A percentile compares a stretch with the other conserved stretches of the same genome.
These are phyloP conservation scores for Scytalopus superciliaris DNA, from an alignment of 2,113 vertebrate genomes.

Conservation along the genomic window DNA sequence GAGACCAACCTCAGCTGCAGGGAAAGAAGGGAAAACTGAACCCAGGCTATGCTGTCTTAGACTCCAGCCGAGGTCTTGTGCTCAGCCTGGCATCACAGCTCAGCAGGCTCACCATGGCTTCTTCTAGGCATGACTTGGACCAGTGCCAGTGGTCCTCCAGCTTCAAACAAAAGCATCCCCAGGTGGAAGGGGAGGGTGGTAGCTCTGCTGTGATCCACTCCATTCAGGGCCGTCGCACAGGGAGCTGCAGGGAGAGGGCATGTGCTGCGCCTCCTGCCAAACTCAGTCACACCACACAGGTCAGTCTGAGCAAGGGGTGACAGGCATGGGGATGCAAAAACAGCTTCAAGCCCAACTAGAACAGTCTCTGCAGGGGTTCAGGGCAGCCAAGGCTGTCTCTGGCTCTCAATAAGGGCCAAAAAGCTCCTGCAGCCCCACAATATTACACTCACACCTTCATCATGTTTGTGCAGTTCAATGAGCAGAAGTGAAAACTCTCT, in stretches of 20 bases:
- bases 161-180: not conserved
- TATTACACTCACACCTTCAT: not conserved
- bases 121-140: not conserved
- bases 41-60: not conserved
- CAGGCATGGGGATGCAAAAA: rapidly evolving
- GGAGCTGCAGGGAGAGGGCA: not conserved
- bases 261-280: not conserved
- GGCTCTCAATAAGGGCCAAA: not conserved
- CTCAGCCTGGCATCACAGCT: not conserved
- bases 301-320: not conserved
- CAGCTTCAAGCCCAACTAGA: not conserved
- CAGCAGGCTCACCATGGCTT: not conserved
- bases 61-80: not conserved
- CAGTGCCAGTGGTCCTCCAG: not conserved
- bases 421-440: not conserved
- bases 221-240: rapidly evolving
- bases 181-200: not conserved
- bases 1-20: not conserved
- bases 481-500: not conserved
- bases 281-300: not conserved
- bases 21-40: not conserved
- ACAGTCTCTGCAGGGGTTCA: not conserved
- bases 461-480: not conserved
- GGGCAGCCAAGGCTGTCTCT: not conserved
- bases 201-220: not conserved